Evolutionary conservation across 2,113 vertebrate species (phyloP).

Genomic region (Falco punctatus): DNA sequence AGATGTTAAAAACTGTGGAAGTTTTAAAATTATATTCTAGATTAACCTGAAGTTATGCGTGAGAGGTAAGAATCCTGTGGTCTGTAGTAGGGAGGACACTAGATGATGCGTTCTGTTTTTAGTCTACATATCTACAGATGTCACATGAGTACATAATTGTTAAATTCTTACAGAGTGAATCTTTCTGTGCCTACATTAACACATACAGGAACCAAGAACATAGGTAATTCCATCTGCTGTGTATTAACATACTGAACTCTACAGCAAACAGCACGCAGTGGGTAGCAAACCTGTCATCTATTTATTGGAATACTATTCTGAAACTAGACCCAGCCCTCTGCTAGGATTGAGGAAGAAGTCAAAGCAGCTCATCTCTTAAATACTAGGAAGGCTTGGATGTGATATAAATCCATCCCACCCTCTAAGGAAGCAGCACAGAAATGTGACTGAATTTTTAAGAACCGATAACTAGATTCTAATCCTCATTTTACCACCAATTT

Average conservation of each 20-base stretch:
- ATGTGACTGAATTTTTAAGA: neutral
- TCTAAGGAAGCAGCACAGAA: neutral
- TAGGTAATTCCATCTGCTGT: neutral
- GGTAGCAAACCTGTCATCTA: neutral
- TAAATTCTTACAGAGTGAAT: neutral
- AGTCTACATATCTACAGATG: neutral
- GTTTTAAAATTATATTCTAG: neutral
- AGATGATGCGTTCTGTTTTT: neutral
- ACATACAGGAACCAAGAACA: neutral
- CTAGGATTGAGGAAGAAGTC: neutral
- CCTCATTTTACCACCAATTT: neutral
- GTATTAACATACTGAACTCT: neutral
- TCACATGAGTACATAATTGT: neutral
- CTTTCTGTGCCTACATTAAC: neutral
- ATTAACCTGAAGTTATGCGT: neutral
- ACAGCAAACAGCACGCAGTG: neutral
- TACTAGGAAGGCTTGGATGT: neutral
- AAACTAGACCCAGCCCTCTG: neutral
- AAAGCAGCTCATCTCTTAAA: neutral
- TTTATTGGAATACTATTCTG: neutral
- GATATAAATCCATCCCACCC: neutral
- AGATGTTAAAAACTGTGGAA: neutral
- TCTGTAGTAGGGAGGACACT: neutral
- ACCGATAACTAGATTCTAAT: neutral
- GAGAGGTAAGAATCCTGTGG: neutral